A percentile compares a stretch with the other conserved stretches of the same genome.
phyloP scores from a whole-genome alignment of 2,888 invertebrate genomes.

The Limnephilus marmoratus region DNA sequence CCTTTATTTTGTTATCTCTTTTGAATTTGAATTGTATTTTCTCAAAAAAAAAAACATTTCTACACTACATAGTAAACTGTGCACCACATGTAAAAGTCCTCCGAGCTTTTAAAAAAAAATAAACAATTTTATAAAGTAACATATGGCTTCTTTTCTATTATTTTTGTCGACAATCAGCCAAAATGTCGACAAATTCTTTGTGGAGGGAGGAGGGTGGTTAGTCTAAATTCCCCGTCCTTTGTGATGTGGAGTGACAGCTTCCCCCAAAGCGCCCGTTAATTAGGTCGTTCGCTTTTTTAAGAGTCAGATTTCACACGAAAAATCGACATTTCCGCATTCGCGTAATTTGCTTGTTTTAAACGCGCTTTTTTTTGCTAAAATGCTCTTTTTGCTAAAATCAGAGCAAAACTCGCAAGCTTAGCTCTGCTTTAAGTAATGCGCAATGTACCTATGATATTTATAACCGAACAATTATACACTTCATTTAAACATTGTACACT shows the following conservation, averaged over 20 bases:
- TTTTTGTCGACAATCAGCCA: neutral
- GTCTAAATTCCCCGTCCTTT: neutral
- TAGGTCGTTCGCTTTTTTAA: constrained; percentile 8
- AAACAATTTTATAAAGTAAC: too few species aligned
- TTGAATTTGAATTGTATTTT: too few species aligned
- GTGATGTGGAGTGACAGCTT: constrained; percentile 3
- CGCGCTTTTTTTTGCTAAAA: neutral
- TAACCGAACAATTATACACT: too few species aligned
- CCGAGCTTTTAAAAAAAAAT: too few species aligned
- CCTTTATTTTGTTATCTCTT: too few species aligned
- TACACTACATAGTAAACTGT: too few species aligned
- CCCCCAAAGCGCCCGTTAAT: constrained; percentile 24
- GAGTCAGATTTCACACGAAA: constrained; percentile 20
- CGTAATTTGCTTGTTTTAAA: neutral
- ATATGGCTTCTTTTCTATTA: neutral
- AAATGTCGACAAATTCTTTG: neutral
- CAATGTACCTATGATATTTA: too few species aligned
- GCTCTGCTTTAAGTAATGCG: too few species aligned
- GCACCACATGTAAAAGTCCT: too few species aligned
- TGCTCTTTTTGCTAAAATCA: neutral
- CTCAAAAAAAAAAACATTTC: too few species aligned
- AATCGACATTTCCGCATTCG: neutral
- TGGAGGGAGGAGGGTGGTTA: too few species aligned
- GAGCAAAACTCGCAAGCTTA: neutral
- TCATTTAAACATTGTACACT: too few species aligned